Evolutionary conservation across 2,113 vertebrate species (phyloP), one percentile per base, ranked within the genome.

Genomic region (Pao palembangensis): DNA sequence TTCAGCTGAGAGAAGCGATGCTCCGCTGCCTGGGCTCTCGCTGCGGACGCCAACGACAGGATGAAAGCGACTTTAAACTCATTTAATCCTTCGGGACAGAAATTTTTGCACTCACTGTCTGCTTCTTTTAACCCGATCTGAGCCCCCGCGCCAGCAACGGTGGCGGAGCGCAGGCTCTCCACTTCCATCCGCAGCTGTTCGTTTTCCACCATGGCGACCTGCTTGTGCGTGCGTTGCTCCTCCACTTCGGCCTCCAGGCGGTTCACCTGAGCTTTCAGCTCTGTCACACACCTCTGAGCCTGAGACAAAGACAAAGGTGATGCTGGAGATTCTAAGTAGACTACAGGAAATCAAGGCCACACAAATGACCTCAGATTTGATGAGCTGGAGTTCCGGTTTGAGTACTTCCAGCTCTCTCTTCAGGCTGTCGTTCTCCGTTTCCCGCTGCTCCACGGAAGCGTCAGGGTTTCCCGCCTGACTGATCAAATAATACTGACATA

Each of bases 1-100:
- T 99, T 99, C 13, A 98, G 91, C 74, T 96, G 96, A 59, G 86
- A 85, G 68, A 96, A 98, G 3, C 95, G 90, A 65, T 95, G 82
- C 72, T 98, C 95, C 0, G 94, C 94, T 4, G 94, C 94, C 57
- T 95, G 94, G 0, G 94, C 95, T 76, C 94, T 89, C 50, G 85
- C 96, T 98, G 88, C 12, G 65, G 23, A 1, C 15, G 67, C 6
- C 14, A n/a, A 68, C 1, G 2, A 58, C 0, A 19, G 58, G 14
- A 57, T 3, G 16, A 65, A 15, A 51, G 3, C 31, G 0, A 46
- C 0, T 18, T 69, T 11, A 43, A 11, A 11, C 14, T 0, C 4
- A 16, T 28, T n/a, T 11, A 5, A 15, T 8, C 18, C 1, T 47
- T 51, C 21, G 19, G 41, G 0, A 49, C 23, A 8, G n/a, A 61